These are phyloP conservation scores for Sussaba pulchella DNA, from an alignment of 2,888 invertebrate genomes.

Conservation along the genomic window DNA sequence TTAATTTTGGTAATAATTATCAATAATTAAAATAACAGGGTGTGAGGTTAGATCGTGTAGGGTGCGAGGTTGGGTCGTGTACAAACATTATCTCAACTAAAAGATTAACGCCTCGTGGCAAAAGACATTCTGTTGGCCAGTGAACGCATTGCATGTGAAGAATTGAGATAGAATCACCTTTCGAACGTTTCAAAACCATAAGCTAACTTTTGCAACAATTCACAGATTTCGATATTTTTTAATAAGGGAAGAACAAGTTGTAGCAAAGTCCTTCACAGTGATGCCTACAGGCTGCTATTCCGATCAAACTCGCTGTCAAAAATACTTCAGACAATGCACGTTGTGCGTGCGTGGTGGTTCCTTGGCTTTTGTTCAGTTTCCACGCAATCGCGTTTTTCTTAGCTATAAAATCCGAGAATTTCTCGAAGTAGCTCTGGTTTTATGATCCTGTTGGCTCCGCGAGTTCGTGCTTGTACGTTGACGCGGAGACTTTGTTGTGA, in stretches of 20 bases:
- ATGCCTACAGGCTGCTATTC: background rate
- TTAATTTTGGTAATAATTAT: background rate
- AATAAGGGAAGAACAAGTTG: constrained; percentile 1
- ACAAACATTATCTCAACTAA: too few species aligned
- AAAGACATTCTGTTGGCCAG: too few species aligned
- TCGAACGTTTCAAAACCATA: background rate
- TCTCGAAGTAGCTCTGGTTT: constrained; percentile 21
- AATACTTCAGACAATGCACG: background rate
- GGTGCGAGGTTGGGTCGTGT: too few species aligned
- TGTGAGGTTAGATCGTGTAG: too few species aligned
- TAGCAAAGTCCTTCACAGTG: background rate
- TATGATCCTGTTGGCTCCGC: constrained; percentile 7
- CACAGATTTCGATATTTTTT: constrained; percentile 4
- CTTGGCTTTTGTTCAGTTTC: background rate
- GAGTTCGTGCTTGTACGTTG: constrained; percentile 45
- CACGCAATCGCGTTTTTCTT: constrained; percentile 51
- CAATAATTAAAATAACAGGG: background rate
- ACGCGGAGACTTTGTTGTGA: constrained; percentile 58
- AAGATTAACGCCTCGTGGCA: too few species aligned
- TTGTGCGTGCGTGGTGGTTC: background rate
- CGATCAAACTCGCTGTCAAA: background rate
- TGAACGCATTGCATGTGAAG: too few species aligned
- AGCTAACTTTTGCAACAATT: background rate
- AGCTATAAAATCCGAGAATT: constrained; percentile 42
- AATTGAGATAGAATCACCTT: too few species aligned